phyloP scores from a whole-genome alignment of 2,113 vertebrate genomes.

The Phodopus roborovskii region DNA sequence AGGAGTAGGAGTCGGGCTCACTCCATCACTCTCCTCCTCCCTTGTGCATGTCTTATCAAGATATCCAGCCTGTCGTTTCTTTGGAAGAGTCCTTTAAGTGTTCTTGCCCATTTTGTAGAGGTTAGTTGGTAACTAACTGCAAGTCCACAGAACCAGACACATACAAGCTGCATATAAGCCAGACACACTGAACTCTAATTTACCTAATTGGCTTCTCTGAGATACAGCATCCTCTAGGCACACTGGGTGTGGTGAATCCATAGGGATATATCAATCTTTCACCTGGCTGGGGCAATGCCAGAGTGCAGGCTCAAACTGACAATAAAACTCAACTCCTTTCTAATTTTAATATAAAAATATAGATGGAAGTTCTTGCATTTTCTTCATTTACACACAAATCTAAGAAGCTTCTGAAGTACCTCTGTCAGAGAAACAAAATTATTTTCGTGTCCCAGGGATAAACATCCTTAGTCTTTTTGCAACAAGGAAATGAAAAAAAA shows the following conservation, averaged over 20 bases:
- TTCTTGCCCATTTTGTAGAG: background rate
- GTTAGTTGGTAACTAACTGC: background rate
- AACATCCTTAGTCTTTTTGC: background rate
- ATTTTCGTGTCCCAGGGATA: background rate
- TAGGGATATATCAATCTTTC: background rate
- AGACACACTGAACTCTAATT: background rate
- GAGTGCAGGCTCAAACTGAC: background rate
- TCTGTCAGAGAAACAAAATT: constrained; percentile 30
- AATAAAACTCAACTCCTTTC: background rate
- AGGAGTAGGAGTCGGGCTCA: background rate
- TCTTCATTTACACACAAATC: background rate
- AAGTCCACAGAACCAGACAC: background rate
- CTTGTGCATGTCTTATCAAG: background rate
- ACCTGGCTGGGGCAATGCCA: background rate
- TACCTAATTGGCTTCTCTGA: background rate
- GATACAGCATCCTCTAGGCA: background rate
- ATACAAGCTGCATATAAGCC: background rate
- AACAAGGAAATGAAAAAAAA: background rate
- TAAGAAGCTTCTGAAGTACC: background rate
- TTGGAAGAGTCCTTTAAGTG: background rate
- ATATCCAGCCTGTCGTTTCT: background rate
- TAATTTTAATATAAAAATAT: background rate
- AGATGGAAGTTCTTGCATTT: constrained; percentile 17
- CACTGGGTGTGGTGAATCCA: background rate
- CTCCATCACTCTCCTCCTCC: background rate